A percentile compares a stretch with the other conserved stretches of the same genome.
Evolutionary conservation across 2,888 invertebrate genomes (phyloP).

Genomic region (Kryphioiulus occultus): DNA sequence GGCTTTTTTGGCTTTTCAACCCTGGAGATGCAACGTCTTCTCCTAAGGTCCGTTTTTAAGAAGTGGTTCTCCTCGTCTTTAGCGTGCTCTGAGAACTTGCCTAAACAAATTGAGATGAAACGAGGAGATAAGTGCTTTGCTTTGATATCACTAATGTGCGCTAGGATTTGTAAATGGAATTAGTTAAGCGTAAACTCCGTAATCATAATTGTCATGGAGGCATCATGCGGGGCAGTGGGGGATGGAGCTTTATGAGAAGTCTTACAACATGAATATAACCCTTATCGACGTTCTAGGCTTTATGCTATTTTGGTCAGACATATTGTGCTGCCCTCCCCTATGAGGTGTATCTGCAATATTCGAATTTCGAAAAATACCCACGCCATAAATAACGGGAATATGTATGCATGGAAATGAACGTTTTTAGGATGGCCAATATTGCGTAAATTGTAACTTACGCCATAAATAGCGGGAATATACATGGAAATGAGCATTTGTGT

Average conservation of each 20-base stretch:
- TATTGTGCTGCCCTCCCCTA: background rate
- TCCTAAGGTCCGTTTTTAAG: constrained; percentile 2
- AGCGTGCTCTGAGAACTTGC: constrained; percentile 4
- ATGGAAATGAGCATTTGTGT: too few relatives aligned
- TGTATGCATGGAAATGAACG: too few relatives aligned
- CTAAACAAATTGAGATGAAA: constrained; percentile 23
- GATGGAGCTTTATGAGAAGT: background rate
- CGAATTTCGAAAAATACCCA: background rate
- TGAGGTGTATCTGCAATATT: background rate
- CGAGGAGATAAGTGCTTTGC: constrained; percentile 23
- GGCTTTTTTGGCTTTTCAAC: constrained; percentile 4
- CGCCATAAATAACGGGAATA: background rate
- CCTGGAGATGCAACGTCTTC: background rate
- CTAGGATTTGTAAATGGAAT: constrained; percentile 15
- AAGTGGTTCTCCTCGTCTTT: constrained; percentile 2
- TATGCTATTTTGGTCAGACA: background rate
- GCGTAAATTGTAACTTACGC: too few relatives aligned
- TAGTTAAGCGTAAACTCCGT: constrained; percentile 15
- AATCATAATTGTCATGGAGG: constrained; percentile 1
- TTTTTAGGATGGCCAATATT: too few relatives aligned
- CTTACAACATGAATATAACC: background rate
- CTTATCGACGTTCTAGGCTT: background rate
- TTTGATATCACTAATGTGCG: constrained; percentile 4
- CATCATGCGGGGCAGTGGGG: background rate
- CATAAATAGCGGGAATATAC: too few relatives aligned